Percentiles rank a stretch among this genome's conserved stretches.
phyloP scores from a whole-genome alignment of 1,140 invertebrate species.

The Coboldia fuscipes region DNA sequence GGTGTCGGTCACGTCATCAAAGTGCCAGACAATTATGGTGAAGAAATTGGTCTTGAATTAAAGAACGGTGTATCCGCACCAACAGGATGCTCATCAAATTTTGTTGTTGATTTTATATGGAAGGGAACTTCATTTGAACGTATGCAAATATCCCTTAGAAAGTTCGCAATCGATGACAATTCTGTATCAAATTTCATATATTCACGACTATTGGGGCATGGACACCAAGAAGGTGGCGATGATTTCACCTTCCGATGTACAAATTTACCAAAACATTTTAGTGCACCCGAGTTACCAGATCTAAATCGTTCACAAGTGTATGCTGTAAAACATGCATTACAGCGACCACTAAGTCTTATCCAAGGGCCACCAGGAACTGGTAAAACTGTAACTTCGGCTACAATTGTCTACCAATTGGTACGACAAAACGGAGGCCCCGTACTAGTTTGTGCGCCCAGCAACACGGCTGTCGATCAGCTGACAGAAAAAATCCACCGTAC shows the following conservation, averaged over 20 bases:
- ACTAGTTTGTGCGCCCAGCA: constrained; percentile 94
- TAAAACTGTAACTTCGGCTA: constrained; percentile 98
- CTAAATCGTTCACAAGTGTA: constrained; percentile 94
- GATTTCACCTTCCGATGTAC: constrained; percentile 72
- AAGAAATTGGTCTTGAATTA: constrained; percentile 94
- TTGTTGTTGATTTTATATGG: constrained; percentile 99
- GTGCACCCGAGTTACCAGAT: constrained; percentile 91
- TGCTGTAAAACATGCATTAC: constrained; percentile 96
- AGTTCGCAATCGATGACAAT: constrained; percentile 89
- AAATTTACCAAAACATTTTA: constrained; percentile 87
- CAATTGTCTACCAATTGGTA: constrained; percentile 95
- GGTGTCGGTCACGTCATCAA: constrained; percentile 95
- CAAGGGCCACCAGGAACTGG: constrained; percentile 88
- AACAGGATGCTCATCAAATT: constrained; percentile 81
- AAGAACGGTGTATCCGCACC: constrained; percentile 80
- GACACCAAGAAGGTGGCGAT: constrained; percentile 65
- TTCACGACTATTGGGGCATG: constrained; percentile 82
- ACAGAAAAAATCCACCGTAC: constrained; percentile 98
- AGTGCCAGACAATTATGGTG: constrained; percentile 96
- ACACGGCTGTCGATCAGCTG: constrained; percentile 97
- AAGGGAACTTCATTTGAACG: constrained; percentile 98
- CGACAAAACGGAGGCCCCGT: constrained; percentile 88
- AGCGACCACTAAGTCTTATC: constrained; percentile 89
- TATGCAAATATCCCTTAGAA: constrained; percentile 86
- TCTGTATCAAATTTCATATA: constrained; percentile 97